Evolutionary conservation across 2,888 invertebrate species (phyloP), one percentile per base, ranked within the genome.

Genomic region (Pecten maximus): DNA sequence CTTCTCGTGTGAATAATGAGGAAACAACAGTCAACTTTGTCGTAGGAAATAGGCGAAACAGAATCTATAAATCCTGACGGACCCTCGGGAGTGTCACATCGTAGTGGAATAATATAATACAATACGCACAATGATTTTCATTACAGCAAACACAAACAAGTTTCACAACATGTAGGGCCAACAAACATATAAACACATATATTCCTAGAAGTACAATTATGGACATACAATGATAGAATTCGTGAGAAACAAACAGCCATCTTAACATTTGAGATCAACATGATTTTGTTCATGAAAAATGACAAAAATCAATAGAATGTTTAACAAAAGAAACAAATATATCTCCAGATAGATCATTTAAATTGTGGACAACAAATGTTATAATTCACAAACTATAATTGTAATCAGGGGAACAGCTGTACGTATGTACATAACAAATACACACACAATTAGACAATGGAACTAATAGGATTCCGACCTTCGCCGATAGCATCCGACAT

Each of bases 301-400:
- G 28, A 74, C 54, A 54, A 54, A 54, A 74, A 74, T 74, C 35
- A 74, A 74, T 74, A 74, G 28, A 74, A 74, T 74, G 74, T 74
- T 74, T 74, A 74, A 74, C 74, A 74, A 74, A 74, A 74, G 74
- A 28, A 74, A 74, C 74, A 74, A 74, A 74, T 35, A 74, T 35
- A 74, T 74, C 74, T 74, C 35, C 2, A 28, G 28, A 74, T 35
- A 74, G 74, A 60, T 60, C 60, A 60, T 60, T 60, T 60, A 60
- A 60, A 60, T 16, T n/a, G 23, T 60, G 60, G 60, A 74, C 74
- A 74, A 74, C 74, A 74, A 74, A 74, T 74, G 74, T 74, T 74
- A 74, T 74, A 74, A 74, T 74, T 74, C 35, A 28, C 74, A 74
- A 74, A 74, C 74, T 35, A 74, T 74, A 74, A 60, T 60, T 60